Conservation (phyloP, 2,797 vertebrate genomes). For the Cottoperca gobio region DNA sequence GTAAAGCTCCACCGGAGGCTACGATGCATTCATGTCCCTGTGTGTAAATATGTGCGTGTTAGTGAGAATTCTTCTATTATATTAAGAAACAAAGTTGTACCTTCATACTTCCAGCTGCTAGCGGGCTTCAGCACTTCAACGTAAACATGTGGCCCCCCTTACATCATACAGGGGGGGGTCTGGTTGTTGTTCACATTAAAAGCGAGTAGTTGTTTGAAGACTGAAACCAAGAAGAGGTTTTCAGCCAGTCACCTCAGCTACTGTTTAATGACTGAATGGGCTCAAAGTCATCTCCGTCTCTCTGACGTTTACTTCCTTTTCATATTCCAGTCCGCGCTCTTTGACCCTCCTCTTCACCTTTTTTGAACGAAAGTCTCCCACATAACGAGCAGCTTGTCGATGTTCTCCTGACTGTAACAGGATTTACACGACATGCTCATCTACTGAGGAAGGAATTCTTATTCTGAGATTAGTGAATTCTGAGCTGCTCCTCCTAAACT, state of each 20-base stretch:
- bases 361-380: too few relatives aligned
- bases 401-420: neutral
- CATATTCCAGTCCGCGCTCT: neutral
- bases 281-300: neutral
- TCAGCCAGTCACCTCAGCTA: neutral
- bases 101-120: neutral
- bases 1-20: conserved; percentile 17
- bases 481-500: neutral
- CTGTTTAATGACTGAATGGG: neutral
- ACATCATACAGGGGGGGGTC: too few relatives aligned
- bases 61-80: neutral
- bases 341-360: neutral
- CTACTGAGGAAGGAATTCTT: neutral
- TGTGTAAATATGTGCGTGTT: neutral
- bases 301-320: too few relatives aligned
- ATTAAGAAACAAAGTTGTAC: neutral
- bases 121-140: neutral
- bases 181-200: too few relatives aligned
- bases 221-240: too few relatives aligned
- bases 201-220: too few relatives aligned
- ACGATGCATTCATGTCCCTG: conserved; percentile 7
- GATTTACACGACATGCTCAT: neutral
- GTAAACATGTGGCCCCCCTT: too few relatives aligned
- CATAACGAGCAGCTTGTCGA: conserved; percentile 1
- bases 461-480: neutral